A percentile compares a stretch with the other conserved stretches of the same genome.
These are phyloP conservation scores for Paratrypauchen microcephalus DNA, from an alignment of 2,797 vertebrate genomes.

Conservation along the genomic window DNA sequence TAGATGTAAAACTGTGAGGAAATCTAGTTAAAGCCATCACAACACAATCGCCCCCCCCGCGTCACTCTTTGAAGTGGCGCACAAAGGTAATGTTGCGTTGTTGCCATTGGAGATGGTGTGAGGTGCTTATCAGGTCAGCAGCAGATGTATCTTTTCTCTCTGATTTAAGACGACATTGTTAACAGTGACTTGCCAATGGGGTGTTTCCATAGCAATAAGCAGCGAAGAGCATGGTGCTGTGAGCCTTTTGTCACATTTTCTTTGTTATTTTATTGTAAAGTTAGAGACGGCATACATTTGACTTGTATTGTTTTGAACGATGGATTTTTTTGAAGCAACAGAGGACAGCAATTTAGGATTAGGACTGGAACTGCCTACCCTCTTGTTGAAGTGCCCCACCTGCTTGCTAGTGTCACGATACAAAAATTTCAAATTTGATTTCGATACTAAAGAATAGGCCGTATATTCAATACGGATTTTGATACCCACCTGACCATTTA, in stretches of 20 bases:
- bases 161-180: conserved; percentile 35
- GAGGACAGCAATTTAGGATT: background rate
- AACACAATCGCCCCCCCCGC: background rate
- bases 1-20: background rate
- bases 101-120: conserved; percentile 37
- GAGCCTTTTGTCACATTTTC: background rate
- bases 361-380: background rate
- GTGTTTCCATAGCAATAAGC: conserved; percentile 70
- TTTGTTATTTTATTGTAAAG: background rate
- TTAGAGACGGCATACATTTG: background rate
- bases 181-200: conserved; percentile 46
- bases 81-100: conserved; percentile 18
- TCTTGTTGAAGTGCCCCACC: background rate
- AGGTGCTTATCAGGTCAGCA: conserved; percentile 47
- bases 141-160: conserved; percentile 29
- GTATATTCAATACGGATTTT: too few species aligned
- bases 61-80: conserved; percentile 14
- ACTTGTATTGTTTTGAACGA: background rate
- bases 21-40: background rate
- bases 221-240: conserved; percentile 5
- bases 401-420: background rate
- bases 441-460: too few species aligned
- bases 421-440: too few species aligned
- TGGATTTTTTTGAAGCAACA: background rate
- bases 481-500: too few species aligned